Evolutionary conservation across 2,797 vertebrate genomes (phyloP), one percentile per base, ranked within the genome.

Genomic region (Agapornis canus): DNA sequence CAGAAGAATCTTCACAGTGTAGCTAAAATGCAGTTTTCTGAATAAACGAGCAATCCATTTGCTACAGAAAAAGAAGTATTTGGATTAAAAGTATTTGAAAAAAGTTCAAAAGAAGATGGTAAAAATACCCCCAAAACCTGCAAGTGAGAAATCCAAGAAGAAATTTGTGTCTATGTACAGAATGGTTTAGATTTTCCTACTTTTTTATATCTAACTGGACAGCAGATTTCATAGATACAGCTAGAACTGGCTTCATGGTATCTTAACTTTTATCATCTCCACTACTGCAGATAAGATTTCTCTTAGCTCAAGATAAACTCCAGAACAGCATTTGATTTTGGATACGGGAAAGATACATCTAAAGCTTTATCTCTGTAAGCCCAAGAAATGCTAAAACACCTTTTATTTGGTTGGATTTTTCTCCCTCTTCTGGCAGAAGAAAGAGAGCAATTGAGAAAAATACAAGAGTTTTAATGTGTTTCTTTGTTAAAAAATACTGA

Each of bases 111-210:
- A 72, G 3, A 23, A 49, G 80, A 23, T 3, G 2, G 18, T 39
- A 63, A 22, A 72, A 43, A 52, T 0, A 2, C 4, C 1, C 5
- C 6, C 25, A 40, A 10, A 1, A 42, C 10, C 6, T 2, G 20
- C 2, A 65, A 51, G 26, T 27, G 7, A 73, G 13, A 90, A 88
- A 90, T 35, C 2, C 5, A 51, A 39, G 4, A 70, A 37, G 20
- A 56, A 42, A 37, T 37, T 56, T 69, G 27, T 32, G 8, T 61
- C n/a, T 48, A 3, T 19, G 5, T 32, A 6, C 29, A 45, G 47
- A 27, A 16, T 10, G 37, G 72, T 82, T 73, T 68, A 9, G 9
- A 48, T 68, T 82, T 72, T 65, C 8, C 16, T 81, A 14, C 7
- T 9, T 61, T 59, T 76, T 82, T 68, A 48, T 61, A 81, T 70